Conservation (phyloP, 2,797 vertebrate genomes). For the Neosilurus mollespiculum region DNA sequence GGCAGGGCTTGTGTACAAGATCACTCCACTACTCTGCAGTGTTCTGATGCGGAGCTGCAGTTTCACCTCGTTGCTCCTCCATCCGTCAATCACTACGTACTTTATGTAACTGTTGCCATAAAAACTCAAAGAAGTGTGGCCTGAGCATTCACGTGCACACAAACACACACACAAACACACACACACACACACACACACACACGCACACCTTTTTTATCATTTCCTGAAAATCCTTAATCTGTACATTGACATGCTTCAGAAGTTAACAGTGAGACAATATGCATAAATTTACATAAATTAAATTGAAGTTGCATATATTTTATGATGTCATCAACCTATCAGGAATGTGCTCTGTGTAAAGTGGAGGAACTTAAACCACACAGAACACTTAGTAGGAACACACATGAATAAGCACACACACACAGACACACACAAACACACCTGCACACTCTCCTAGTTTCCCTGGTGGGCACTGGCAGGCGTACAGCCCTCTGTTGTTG, state of each 20-base stretch:
- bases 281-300: neutral
- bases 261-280: neutral
- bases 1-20: constrained; percentile 92
- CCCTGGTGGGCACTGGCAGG: constrained; percentile 93
- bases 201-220: neutral
- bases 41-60: constrained; percentile 91
- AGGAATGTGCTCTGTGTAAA: neutral
- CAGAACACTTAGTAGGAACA: neutral
- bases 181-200: constrained; percentile 16
- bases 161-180: constrained; percentile 39
- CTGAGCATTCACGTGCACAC: constrained; percentile 62
- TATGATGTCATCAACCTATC: neutral
- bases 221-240: neutral
- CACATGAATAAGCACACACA: constrained; percentile 52
- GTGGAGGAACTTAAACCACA: neutral
- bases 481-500: constrained; percentile 81
- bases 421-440: constrained; percentile 62
- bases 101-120: constrained; percentile 97
- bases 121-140: constrained; percentile 94
- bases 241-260: neutral
- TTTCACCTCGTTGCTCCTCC: constrained; percentile 84
- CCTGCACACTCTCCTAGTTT: constrained; percentile 97
- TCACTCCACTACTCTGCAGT: constrained; percentile 89
- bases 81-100: constrained; percentile 87
- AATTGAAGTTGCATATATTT: neutral